phyloP scores from a whole-genome alignment of 1,140 invertebrate genomes.

The Zaprionus nigranus region DNA sequence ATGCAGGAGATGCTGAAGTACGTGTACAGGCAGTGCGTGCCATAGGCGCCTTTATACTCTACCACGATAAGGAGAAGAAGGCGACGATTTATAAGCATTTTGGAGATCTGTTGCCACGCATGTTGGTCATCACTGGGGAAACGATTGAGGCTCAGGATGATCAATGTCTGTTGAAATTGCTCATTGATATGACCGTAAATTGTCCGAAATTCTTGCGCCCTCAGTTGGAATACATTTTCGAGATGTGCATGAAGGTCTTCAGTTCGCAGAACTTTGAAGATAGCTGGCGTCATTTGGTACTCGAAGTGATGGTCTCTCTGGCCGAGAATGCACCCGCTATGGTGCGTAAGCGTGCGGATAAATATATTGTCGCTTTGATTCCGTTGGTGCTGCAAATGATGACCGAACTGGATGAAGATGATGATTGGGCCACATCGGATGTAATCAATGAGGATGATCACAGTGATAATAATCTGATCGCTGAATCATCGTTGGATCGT shows the following conservation, averaged over 20 bases:
- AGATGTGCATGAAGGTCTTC: constrained; percentile 95
- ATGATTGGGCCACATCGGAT: constrained; percentile 91
- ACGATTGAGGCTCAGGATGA: constrained; percentile 94
- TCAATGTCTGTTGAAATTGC: constrained; percentile 94
- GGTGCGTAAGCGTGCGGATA: constrained; percentile 94
- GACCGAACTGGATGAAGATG: constrained; percentile 93
- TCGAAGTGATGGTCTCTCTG: constrained; percentile 97
- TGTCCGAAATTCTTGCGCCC: constrained; percentile 96
- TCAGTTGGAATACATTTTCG: constrained; percentile 94
- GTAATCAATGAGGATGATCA: constrained; percentile 94
- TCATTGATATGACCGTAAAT: constrained; percentile 97
- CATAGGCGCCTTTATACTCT: constrained; percentile 94
- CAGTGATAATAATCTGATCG: constrained; percentile 95
- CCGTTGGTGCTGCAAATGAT: constrained; percentile 96
- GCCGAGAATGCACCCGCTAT: constrained; percentile 97
- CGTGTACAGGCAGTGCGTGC: constrained; percentile 93
- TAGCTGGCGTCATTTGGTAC: constrained; percentile 94
- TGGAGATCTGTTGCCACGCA: constrained; percentile 91
- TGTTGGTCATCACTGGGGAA: constrained; percentile 87
- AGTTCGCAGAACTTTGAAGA: constrained; percentile 91
- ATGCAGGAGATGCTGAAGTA: constrained; percentile 88
- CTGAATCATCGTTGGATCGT: constrained; percentile 98
- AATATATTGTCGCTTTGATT: constrained; percentile 92
- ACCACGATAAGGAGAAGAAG: constrained; percentile 95
- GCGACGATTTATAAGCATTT: constrained; percentile 94